Evolutionary conservation across 2,113 vertebrate genomes (phyloP), one percentile per base, ranked within the genome.

Genomic region (Colinus virginianus): DNA sequence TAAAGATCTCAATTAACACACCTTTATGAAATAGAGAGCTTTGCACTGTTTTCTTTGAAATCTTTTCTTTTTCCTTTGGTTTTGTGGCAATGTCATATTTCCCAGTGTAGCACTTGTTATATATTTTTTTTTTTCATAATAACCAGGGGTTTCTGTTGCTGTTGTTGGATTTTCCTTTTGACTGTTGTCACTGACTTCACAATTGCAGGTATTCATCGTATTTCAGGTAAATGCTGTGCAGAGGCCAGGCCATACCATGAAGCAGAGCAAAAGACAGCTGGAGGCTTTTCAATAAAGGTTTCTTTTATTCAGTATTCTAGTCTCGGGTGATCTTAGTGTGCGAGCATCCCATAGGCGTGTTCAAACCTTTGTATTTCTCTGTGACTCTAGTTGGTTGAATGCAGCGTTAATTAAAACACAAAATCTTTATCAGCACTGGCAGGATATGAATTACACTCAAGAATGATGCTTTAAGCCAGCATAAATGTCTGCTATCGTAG

Each of bases 251-350:
- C 30, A 2, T 43, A 32, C 48, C 11, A 5, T 3, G 45, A 78
- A 88, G 61, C 55, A 70, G 70, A 84, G 69, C 49, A 63, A 56
- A 71, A 78, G 88, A 18, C 74, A 53, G 36, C 40, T 87, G 71
- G 77, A 92, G 28, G 30, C n/a, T 78, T 90, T 88, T 88, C 80
- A 59, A 72, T 82, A 53, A 58, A 77, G 48, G 45, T 82, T 78
- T 87, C 34, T 62, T 21, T 80, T 67, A 14, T 36, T 79, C 70
- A 63, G 4, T 58, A 11, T 68, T 94, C 78, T 78, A 53, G 36
- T 84, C 76, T 64, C 23, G 25, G 63, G 59, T 82, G 62, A 64
- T 82, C 10, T 11, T 61, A 69, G 25, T 72, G 30, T 69, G 48
- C 21, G 30, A 28, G 17, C 48, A 48, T 77, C 72, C 28, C 69